These are phyloP conservation scores for Scaptomyza pallida DNA, from an alignment of 1,140 invertebrate species.

Conservation along the genomic window DNA sequence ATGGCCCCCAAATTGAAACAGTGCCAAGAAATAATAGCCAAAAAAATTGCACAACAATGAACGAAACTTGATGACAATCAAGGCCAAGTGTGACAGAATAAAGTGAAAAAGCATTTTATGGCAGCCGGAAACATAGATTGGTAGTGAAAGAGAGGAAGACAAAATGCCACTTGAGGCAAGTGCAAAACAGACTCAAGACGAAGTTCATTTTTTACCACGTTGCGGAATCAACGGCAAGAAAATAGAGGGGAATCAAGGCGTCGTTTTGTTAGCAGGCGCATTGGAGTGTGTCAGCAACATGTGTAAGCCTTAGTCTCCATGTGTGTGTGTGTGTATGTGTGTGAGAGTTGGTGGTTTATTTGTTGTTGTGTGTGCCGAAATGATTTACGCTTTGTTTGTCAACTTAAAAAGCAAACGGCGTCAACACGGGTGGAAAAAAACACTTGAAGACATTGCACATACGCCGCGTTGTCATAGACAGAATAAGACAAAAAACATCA, in stretches of 20 bases:
- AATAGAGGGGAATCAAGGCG: background rate
- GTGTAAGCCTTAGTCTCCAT: conserved; percentile 58
- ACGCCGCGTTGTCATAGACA: conserved; percentile 74
- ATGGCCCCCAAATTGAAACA: background rate
- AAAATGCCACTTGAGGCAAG: conserved; percentile 43
- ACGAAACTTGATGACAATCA: conserved; percentile 62
- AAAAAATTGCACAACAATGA: conserved; percentile 70
- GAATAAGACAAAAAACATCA: conserved; percentile 26
- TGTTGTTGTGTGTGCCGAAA: conserved; percentile 75
- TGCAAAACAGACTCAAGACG: conserved; percentile 47
- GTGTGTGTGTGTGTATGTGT: conserved; percentile 16
- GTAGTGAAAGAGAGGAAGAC: conserved; percentile 5
- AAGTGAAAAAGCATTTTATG: conserved; percentile 56
- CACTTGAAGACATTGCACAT: conserved; percentile 58
- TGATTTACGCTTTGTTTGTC: conserved; percentile 82
- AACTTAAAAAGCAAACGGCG: conserved; percentile 77
- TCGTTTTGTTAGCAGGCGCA: conserved; percentile 30
- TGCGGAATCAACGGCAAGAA: background rate
- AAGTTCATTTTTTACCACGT: conserved; percentile 56
- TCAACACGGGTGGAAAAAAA: conserved; percentile 7
- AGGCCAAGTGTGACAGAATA: conserved; percentile 31
- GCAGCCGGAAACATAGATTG: conserved; percentile 3
- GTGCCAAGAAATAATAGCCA: conserved; percentile 1
- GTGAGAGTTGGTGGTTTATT: conserved; percentile 56
- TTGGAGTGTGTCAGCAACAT: conserved; percentile 70